A percentile compares a stretch with the other conserved stretches of the same genome.
These are phyloP conservation scores for Polydrusus pterygomalis DNA, from an alignment of 2,888 invertebrate species.

Conservation along the genomic window DNA sequence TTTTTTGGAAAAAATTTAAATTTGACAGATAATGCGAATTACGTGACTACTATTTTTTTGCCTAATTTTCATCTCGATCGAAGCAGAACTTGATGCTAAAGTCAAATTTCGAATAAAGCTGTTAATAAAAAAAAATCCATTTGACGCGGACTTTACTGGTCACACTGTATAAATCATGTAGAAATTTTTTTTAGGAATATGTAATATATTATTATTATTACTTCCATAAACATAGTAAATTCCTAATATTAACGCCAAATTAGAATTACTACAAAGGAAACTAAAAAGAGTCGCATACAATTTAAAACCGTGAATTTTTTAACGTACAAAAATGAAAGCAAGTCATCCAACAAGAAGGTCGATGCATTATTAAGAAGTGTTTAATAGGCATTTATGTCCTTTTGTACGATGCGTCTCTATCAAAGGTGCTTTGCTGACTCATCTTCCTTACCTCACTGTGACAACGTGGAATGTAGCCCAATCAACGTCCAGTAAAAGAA, in stretches of 20 bases:
- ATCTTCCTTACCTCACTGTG: slow-evolving; percentile 59
- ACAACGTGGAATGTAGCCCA: slow-evolving; percentile 55
- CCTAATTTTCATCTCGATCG: too few relatives aligned
- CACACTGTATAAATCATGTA: too few relatives aligned
- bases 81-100: too few relatives aligned
- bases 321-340: slow-evolving; percentile 14
- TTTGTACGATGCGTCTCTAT: slow-evolving; percentile 69
- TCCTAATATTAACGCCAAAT: too few relatives aligned
- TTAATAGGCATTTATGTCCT: slow-evolving; percentile 71
- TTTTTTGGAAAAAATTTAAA: too few relatives aligned
- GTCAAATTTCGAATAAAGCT: too few relatives aligned
- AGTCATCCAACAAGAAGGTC: slow-evolving; percentile 42
- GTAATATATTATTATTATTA: too few relatives aligned
- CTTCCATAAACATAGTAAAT: neutral
- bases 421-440: slow-evolving; percentile 65
- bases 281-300: slow-evolving; percentile 1
- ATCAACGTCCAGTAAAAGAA: slow-evolving; percentile 52
- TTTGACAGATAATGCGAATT: too few relatives aligned
- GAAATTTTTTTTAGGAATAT: too few relatives aligned
- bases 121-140: too few relatives aligned
- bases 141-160: too few relatives aligned
- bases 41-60: too few relatives aligned
- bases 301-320: slow-evolving; percentile 21
- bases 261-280: neutral
- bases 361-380: slow-evolving; percentile 61